Conservation (phyloP, 2,113 vertebrate genomes). For the Indicator maculatus region DNA sequence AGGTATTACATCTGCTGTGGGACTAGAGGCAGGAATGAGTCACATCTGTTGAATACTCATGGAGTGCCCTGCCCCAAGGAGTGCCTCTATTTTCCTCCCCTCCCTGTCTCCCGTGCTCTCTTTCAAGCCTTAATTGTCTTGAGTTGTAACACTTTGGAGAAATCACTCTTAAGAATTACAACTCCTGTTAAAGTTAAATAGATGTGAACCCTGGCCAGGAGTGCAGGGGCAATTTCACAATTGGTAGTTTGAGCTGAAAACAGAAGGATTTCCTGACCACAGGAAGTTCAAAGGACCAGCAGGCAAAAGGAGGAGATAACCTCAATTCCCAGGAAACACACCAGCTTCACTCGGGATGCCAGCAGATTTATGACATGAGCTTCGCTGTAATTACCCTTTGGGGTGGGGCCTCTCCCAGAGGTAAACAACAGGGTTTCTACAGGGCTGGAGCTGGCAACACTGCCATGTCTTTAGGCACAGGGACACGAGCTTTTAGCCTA, state of each 20-base stretch:
- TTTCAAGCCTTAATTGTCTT: constrained; percentile 60
- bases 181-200: constrained; percentile 63
- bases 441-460: background rate
- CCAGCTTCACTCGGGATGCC: background rate
- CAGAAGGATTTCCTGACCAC: constrained; percentile 13
- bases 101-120: constrained; percentile 14
- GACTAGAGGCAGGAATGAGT: constrained; percentile 71
- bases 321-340: background rate
- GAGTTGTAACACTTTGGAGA: constrained; percentile 62
- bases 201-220: background rate
- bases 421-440: background rate
- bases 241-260: background rate
- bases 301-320: background rate
- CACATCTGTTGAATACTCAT: constrained; percentile 46
- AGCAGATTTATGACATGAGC: background rate
- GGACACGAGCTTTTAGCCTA: rapidly evolving
- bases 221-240: background rate
- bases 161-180: constrained; percentile 50
- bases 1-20: constrained; percentile 59
- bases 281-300: constrained; percentile 46
- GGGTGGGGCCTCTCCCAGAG: background rate
- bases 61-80: constrained; percentile 73
- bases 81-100: constrained; percentile 61
- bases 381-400: background rate
- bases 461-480: background rate